These are phyloP conservation scores for Salminus brasiliensis DNA, from an alignment of 2,113 vertebrate genomes.

Conservation along the genomic window DNA sequence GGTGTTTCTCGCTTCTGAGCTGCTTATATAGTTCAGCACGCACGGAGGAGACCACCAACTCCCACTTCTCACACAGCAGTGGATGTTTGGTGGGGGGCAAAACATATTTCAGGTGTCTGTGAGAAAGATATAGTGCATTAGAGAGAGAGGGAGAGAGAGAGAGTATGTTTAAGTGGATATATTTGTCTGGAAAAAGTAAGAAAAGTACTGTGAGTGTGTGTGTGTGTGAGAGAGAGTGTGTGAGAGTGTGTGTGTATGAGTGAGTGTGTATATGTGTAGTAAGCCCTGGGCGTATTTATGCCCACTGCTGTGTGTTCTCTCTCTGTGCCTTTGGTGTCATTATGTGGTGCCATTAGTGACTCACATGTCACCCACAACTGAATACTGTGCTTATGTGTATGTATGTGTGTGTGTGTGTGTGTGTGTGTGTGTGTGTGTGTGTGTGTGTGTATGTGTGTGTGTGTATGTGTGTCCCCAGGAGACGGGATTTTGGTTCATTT, in stretches of 20 bases:
- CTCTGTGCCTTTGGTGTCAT: conserved; percentile 23
- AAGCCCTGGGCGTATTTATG: background rate
- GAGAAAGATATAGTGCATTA: too few relatives aligned
- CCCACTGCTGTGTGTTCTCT: conserved; percentile 21
- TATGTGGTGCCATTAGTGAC: conserved; percentile 31
- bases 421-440: conserved; percentile 2
- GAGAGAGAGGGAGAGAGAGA: too few relatives aligned
- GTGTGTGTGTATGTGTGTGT: conserved; percentile 47
- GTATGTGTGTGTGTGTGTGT: too few relatives aligned
- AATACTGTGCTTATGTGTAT: background rate
- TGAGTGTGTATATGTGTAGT: conserved; percentile 17
- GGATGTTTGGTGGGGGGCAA: too few relatives aligned
- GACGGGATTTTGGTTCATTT: conserved; percentile 96
- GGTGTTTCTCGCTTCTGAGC: too few relatives aligned
- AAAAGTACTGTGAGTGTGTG: background rate
- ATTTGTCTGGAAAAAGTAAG: too few relatives aligned
- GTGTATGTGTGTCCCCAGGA: conserved; percentile 77
- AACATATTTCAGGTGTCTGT: too few relatives aligned
- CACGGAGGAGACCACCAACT: too few relatives aligned
- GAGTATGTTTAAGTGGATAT: too few relatives aligned
- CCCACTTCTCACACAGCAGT: too few relatives aligned
- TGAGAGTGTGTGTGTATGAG: background rate
- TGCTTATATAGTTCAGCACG: too few relatives aligned
- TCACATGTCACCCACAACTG: background rate
- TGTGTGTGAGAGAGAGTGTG: background rate